These are phyloP conservation scores for Montipora sp. DNA, from an alignment of 64 coral and sea anemone species.

Conservation along the genomic window DNA sequence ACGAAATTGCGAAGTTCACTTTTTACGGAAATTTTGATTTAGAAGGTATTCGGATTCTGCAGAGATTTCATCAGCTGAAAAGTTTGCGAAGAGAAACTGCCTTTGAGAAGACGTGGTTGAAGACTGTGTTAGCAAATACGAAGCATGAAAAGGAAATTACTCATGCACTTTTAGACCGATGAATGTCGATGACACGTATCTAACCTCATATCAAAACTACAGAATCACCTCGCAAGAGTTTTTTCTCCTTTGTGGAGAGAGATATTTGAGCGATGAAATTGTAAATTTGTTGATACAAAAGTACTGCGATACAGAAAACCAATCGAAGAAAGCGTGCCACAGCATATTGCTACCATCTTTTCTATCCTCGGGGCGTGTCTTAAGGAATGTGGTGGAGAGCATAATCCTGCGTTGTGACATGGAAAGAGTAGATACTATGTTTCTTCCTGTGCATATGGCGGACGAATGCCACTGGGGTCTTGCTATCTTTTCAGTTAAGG, in stretches of 20 bases:
- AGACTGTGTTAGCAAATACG: neutral
- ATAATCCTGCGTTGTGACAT: neutral
- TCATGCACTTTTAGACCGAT: neutral
- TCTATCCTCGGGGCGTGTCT: neutral
- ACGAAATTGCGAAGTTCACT: neutral
- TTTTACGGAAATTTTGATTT: neutral
- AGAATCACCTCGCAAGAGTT: neutral
- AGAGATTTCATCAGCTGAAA: neutral
- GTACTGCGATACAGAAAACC: neutral
- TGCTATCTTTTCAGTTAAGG: neutral
- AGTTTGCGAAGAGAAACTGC: too few species aligned
- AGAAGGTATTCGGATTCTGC: neutral
- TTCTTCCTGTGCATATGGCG: conserved; percentile 13
- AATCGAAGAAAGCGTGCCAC: neutral
- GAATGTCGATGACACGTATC: neutral
- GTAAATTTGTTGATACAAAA: neutral
- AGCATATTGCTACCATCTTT: neutral
- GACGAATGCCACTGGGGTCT: neutral
- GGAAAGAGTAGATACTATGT: neutral
- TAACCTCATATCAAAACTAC: neutral
- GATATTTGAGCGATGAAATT: neutral
- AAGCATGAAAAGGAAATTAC: neutral
- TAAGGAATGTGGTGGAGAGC: too few species aligned
- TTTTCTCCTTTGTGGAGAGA: neutral
- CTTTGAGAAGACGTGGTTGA: neutral